Conservation (phyloP, 2,797 vertebrate genomes). For the Falco berigora region DNA sequence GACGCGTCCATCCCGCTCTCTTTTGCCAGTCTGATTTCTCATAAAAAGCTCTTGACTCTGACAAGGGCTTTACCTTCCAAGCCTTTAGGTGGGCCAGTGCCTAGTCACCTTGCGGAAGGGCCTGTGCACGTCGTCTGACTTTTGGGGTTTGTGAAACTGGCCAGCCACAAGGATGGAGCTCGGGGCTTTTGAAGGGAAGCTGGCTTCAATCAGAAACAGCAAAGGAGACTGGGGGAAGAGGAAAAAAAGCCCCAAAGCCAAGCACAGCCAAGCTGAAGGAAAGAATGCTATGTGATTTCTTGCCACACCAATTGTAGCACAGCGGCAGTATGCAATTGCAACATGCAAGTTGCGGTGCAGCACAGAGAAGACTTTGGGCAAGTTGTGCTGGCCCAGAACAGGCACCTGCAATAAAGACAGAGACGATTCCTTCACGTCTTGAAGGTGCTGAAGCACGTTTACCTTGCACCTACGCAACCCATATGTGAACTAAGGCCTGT, state of each 20-base stretch:
- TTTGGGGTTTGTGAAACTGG: not conserved
- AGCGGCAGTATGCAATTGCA: not conserved
- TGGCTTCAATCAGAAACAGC: not conserved
- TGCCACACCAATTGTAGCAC: not conserved
- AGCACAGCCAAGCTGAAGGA: not conserved
- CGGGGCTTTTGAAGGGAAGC: not conserved
- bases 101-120: not conserved
- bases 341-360: not conserved
- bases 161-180: not conserved
- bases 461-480: not conserved
- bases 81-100: not conserved
- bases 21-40: not conserved
- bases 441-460: not conserved
- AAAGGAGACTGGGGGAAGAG: not conserved
- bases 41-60: not conserved
- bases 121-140: not conserved
- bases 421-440: not conserved
- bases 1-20: accelerated
- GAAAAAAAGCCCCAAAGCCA: not conserved
- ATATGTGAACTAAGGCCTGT: not conserved
- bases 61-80: not conserved
- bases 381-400: not conserved
- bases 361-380: not conserved
- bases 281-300: not conserved
- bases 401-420: not conserved